Conservation (phyloP, 2,888 invertebrate genomes). For the Mythimna vitellina region DNA sequence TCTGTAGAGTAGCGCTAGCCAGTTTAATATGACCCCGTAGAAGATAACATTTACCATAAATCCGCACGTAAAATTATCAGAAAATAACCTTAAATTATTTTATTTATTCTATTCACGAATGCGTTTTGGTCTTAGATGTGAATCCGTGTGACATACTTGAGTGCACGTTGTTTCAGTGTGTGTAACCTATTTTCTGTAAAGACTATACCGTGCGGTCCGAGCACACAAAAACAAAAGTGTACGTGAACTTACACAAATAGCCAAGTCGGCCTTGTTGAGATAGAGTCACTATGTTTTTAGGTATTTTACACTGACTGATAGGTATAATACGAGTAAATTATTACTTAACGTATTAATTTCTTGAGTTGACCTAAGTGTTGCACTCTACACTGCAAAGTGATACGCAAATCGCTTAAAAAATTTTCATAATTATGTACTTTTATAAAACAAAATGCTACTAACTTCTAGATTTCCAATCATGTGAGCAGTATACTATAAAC, state of each 20-base stretch:
- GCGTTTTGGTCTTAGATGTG: too few species aligned
- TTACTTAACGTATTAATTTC: neutral
- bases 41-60: too few species aligned
- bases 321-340: too few species aligned
- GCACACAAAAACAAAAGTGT: neutral
- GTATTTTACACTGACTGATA: conserved; percentile 6
- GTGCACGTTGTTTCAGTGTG: neutral
- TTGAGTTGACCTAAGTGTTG: conserved; percentile 40
- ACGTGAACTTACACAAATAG: neutral
- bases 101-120: too few species aligned
- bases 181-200: too few species aligned
- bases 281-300: neutral
- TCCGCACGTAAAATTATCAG: too few species aligned
- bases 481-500: neutral
- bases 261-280: neutral
- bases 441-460: conserved; percentile 20
- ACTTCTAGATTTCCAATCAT: conserved; percentile 1
- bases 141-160: too few species aligned
- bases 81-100: too few species aligned
- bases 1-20: neutral
- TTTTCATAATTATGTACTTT: conserved; percentile 7
- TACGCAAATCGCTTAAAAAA: conserved; percentile 6
- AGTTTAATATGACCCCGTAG: neutral
- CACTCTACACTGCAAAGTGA: conserved; percentile 43
- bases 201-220: too few species aligned